Base-by-base conservation (phyloP, 2,113 vertebrate genomes). In the Jacana jacana region DNA sequence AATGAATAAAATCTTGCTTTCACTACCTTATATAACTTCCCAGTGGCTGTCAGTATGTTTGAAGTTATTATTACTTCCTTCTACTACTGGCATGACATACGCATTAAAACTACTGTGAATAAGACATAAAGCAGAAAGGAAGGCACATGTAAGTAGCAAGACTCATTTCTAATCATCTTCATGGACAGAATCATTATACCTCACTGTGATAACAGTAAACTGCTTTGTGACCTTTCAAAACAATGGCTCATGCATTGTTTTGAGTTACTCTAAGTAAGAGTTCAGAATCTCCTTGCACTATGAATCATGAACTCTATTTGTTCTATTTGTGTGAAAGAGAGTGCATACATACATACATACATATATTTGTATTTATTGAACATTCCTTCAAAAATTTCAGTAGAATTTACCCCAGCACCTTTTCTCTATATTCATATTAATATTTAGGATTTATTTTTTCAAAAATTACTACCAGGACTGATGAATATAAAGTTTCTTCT, bases 21-120 rank as follows among this genome's bases (percentile, higher is more conserved):
- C 37, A 70, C 11, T 72, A 33, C n/a, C 40, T 80, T 80, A 61
- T 54, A 22, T 82, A 95, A 85, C 63, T 82, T 85, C 58, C 52
- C 17, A 3, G 55, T 91, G 8, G 3, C 81, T 91, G 75, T 80
- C 70, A 39, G 61, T 61, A 54, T 51, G 49, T 88, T 58, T 77
- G 75, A 89, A 94, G 31, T 49, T 79, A 31, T 93, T 93, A 86
- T 89, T 95, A 12, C 24, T 89, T 87, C 81, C 37, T 65, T 85
- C 54, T 18, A 9, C 71, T 91, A 22, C 27, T 69, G 61, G 4
- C 39, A 85, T 89, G 78, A 76, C 70, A 63, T 28, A 73, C 0
- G 0, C 49, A 48, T 87, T 82, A 85, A 55, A 89, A 55, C 18
- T 33, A 4, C 76, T 19, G 22, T 63, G 57, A 95, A 84, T 27